These are phyloP conservation scores for Dromas ardeola DNA, from an alignment of 2,113 vertebrate genomes.

Conservation along the genomic window DNA sequence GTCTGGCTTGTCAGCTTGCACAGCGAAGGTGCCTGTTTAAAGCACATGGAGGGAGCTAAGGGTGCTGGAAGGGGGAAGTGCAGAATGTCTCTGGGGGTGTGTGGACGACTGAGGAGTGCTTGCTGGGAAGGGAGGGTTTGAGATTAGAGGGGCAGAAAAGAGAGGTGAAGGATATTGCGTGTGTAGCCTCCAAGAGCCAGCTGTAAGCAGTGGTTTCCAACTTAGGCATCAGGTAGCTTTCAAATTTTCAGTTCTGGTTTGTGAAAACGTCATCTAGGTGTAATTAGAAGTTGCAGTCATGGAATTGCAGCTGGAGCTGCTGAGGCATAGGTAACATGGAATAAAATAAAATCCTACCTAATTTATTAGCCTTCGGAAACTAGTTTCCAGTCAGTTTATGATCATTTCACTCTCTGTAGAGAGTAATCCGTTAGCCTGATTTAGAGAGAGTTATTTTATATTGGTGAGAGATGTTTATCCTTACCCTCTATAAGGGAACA, in stretches of 20 bases:
- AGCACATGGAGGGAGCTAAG: rapidly evolving
- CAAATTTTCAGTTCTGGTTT: not conserved
- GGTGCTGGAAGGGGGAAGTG: not conserved
- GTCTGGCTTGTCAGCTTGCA: not conserved
- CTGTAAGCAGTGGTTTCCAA: not conserved
- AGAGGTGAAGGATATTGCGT: not conserved
- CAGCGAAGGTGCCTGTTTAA: not conserved
- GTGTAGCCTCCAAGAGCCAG: not conserved
- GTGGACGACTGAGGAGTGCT: not conserved
- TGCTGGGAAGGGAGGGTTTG: not conserved
- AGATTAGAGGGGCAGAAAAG: not conserved
- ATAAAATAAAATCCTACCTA: not conserved
- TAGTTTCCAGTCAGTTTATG: not conserved
- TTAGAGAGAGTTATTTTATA: not conserved
- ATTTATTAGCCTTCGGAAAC: not conserved
- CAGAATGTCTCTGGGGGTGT: too few species aligned
- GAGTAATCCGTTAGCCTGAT: not conserved
- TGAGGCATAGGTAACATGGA: not conserved
- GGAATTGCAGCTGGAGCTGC: not conserved
- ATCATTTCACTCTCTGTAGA: not conserved
- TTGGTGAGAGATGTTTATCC: not conserved
- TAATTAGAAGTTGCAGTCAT: not conserved
- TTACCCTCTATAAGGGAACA: not conserved
- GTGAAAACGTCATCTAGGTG: not conserved
- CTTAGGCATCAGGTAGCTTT: not conserved